A percentile compares a stretch with the other conserved stretches of the same genome.
These are phyloP conservation scores for Heliconius ethilla DNA, from an alignment of 2,888 invertebrate species.

Conservation along the genomic window DNA sequence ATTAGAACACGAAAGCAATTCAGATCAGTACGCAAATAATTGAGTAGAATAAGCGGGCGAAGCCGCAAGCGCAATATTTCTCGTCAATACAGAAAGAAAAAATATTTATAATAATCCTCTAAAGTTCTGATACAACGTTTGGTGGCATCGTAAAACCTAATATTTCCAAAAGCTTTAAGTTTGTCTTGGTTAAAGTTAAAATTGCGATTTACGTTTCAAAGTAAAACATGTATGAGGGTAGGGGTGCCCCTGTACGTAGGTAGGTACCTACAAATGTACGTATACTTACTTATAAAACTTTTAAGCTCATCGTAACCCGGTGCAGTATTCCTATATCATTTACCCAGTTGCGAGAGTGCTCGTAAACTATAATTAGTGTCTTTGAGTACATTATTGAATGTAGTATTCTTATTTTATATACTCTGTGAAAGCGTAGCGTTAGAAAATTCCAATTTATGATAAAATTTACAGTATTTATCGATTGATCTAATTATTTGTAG, in stretches of 20 bases:
- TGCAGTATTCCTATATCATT: conserved; percentile 22
- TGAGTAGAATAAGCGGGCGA: too few relatives aligned
- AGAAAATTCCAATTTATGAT: not conserved
- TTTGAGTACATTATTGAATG: conserved; percentile 2
- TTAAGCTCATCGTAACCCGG: conserved; percentile 5
- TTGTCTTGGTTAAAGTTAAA: conserved; percentile 5
- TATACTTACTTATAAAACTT: conserved; percentile 8
- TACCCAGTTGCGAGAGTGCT: conserved; percentile 27
- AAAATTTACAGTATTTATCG: not conserved
- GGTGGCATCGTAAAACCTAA: not conserved
- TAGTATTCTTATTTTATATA: not conserved
- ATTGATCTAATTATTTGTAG: not conserved
- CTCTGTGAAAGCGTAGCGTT: conserved; percentile 1
- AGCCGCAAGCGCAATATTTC: too few relatives aligned
- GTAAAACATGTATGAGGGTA: not conserved
- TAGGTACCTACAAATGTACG: not conserved
- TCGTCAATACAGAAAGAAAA: not conserved
- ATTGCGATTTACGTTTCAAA: conserved; percentile 1
- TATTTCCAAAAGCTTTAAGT: not conserved
- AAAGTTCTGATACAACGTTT: not conserved
- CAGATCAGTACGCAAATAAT: too few relatives aligned
- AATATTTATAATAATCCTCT: not conserved
- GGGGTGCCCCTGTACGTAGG: too few relatives aligned
- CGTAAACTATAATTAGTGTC: conserved; percentile 29
- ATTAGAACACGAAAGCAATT: too few relatives aligned